Percentiles rank a stretch among this genome's conserved stretches.
Conservation (phyloP, 2,888 invertebrate genomes). For the Archips crataeganus region DNA sequence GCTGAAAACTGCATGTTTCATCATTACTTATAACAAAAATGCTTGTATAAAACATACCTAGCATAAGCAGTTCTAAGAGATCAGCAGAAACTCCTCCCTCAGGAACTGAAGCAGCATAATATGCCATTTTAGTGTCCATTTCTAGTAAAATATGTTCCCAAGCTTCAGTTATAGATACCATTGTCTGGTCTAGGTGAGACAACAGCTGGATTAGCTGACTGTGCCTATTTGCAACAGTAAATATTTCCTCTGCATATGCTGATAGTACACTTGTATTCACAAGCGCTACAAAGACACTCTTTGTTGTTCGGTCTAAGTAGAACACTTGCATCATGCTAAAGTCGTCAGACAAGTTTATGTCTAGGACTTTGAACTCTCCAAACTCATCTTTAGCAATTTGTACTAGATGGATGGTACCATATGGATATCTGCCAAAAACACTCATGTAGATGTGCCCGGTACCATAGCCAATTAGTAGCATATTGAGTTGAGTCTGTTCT, state of each 20-base stretch:
- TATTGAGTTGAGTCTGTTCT: constrained; percentile 88
- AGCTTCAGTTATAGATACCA: constrained; percentile 93
- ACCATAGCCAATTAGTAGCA: constrained; percentile 92
- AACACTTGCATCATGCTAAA: constrained; percentile 89
- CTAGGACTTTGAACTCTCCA: constrained; percentile 86
- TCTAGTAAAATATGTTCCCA: constrained; percentile 98
- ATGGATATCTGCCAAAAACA: constrained; percentile 94
- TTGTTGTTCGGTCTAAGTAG: constrained; percentile 81
- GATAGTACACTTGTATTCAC: constrained; percentile 87
- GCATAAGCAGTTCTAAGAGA: constrained; percentile 95
- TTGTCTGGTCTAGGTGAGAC: constrained; percentile 90
- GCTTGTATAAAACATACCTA: constrained; percentile 82
- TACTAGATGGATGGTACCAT: constrained; percentile 88
- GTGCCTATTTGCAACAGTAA: constrained; percentile 90
- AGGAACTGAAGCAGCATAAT: constrained; percentile 93
- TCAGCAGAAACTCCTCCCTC: constrained; percentile 95
- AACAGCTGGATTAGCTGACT: constrained; percentile 90
- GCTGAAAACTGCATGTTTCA: no score
- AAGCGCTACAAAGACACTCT: constrained; percentile 76
- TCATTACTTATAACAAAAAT: no score
- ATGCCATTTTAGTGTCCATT: constrained; percentile 96
- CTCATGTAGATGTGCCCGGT: constrained; percentile 90
- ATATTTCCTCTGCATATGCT: constrained; percentile 89
- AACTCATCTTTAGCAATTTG: constrained; percentile 85
- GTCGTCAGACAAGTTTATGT: constrained; percentile 89